These are phyloP conservation scores for Ametastegia equiseti DNA, from an alignment of 2,888 invertebrate species.

Conservation along the genomic window DNA sequence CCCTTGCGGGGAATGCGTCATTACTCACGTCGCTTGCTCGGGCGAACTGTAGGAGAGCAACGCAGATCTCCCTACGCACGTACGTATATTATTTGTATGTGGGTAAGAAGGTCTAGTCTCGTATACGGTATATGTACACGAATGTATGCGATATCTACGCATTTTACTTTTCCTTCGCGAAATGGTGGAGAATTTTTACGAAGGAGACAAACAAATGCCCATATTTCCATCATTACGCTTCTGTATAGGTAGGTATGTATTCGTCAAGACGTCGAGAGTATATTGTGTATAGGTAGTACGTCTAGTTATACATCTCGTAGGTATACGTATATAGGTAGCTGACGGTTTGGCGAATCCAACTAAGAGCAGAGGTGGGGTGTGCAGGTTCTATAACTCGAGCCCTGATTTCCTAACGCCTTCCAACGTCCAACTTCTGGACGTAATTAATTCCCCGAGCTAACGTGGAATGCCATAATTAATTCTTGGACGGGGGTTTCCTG, in stretches of 20 bases:
- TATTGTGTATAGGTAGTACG: too few species aligned
- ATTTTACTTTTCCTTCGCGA: too few species aligned
- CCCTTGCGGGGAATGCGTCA: conserved; percentile 11
- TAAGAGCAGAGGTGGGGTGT: too few species aligned
- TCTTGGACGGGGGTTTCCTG: conserved; percentile 63
- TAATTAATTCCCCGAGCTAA: conserved; percentile 75
- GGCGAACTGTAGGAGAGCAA: neutral
- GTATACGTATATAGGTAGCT: too few species aligned
- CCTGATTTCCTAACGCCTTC: conserved; percentile 68
- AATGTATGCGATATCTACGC: too few species aligned
- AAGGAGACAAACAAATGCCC: too few species aligned
- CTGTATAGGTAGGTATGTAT: conserved; percentile 8
- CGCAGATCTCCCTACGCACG: neutral
- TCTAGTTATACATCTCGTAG: too few species aligned
- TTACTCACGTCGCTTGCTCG: conserved; percentile 31
- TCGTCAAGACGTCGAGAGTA: conserved; percentile 42
- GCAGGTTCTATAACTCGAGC: neutral
- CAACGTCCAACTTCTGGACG: conserved; percentile 74
- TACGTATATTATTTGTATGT: neutral
- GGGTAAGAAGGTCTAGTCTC: conserved; percentile 17
- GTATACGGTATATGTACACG: too few species aligned
- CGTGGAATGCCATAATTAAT: conserved; percentile 76
- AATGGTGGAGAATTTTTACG: too few species aligned
- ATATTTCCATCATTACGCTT: too few species aligned
- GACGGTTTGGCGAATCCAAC: neutral